Percentiles rank a stretch among this genome's conserved stretches.
These are phyloP conservation scores for Hyperoplus immaculatus DNA, from an alignment of 2,797 vertebrate genomes.

Conservation along the genomic window DNA sequence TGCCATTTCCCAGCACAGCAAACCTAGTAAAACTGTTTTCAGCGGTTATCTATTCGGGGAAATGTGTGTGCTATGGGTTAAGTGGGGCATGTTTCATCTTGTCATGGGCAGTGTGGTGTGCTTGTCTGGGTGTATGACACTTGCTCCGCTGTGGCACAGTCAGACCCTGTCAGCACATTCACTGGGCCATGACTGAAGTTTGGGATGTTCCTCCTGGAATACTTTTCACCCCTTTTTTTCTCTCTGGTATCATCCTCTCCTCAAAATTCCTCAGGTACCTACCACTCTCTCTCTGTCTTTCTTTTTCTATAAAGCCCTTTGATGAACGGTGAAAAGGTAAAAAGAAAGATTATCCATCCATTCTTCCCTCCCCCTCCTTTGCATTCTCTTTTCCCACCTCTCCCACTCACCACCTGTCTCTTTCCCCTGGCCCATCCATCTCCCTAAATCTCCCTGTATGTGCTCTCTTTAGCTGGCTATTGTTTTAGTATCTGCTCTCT, in stretches of 20 bases:
- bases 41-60: slow-evolving; percentile 14
- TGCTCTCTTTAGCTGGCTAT: slow-evolving; percentile 59
- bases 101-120: slow-evolving; percentile 44
- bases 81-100: slow-evolving; percentile 23
- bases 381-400: slow-evolving; percentile 60
- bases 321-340: slow-evolving; percentile 36
- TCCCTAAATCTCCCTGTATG: slow-evolving; percentile 62
- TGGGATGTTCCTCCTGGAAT: slow-evolving; percentile 69
- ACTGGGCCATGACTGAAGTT: slow-evolving; percentile 77
- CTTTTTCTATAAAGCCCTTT: slow-evolving; percentile 47
- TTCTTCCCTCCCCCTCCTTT: slow-evolving; percentile 10
- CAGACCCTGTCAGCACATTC: slow-evolving; percentile 80
- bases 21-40: slow-evolving; percentile 20
- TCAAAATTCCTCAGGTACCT: slow-evolving; percentile 28
- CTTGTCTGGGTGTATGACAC: slow-evolving; percentile 65
- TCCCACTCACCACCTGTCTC: slow-evolving; percentile 79
- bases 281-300: slow-evolving; percentile 2
- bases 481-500: slow-evolving; percentile 59
- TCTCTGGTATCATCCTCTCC: slow-evolving; percentile 36
- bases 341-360: slow-evolving; percentile 35
- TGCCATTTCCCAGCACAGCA: not conserved
- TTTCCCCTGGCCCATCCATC: slow-evolving; percentile 48
- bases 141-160: slow-evolving; percentile 58
- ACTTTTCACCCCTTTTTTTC: slow-evolving; percentile 42
- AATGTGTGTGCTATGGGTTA: slow-evolving; percentile 41